Base-by-base conservation (phyloP, 2,113 vertebrate genomes). In the Cygnus atratus region DNA sequence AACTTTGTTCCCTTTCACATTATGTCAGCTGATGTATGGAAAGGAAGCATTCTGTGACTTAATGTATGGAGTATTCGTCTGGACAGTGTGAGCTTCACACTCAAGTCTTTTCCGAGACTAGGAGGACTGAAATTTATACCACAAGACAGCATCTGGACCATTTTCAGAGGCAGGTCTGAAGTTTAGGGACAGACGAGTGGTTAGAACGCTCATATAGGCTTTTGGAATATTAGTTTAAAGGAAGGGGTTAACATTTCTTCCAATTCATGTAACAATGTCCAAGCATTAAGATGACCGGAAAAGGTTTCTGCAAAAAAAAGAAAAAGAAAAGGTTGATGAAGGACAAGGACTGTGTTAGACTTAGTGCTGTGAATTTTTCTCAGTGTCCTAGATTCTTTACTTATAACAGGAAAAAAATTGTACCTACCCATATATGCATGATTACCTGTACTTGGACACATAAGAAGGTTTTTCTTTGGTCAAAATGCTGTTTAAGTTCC, bases 341-440 rank as follows among this genome's bases (percentile, higher is more conserved):
- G 22, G 22, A 35, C 37, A 46, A 55, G 5, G 26, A 54, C 15
- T 80, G 26, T 71, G 37, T 59, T 67, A 57, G 57, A 82, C 28
- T 59, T 39, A 25, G 17, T 67, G 33, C 50, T 81, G 3, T 44
- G 24, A 6, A 1, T 82, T 28, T 90, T 93, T 82, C 9, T 29
- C 19, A 35, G 52, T 29, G 67, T 17, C 29, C 11, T 29, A 57
- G 31, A 72, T 55, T 75, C 12, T 25, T 82, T 58, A 67, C 37
- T 44, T 89, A 13, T 7, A 54, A 43, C 5, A 81, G 62, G 37
- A 71, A 26, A 43, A 41, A 41, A 86, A 86, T 29, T 4, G 8
- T 33, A 54, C 13, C 1, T 2, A 3, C 6, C n/a, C 13, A 67
- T 11, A 41, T 4, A 6, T 24, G 8, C 21, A 28, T 25, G 12